phyloP scores from a whole-genome alignment of 2,888 invertebrate species.

The Orchestes rusci region DNA sequence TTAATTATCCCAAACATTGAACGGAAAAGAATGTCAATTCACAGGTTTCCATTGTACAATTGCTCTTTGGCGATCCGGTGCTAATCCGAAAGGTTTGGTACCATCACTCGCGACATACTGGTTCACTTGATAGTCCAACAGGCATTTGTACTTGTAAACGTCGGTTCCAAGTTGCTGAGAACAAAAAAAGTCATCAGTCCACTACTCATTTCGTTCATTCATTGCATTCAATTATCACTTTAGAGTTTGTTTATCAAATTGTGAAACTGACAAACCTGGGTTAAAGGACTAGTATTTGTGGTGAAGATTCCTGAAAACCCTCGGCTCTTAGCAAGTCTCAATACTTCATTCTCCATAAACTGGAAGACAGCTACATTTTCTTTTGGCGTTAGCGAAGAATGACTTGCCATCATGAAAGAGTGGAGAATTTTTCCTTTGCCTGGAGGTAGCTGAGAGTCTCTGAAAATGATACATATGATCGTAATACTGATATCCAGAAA shows the following conservation, averaged over 20 bases:
- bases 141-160: conserved; percentile 68
- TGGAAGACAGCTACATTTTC: conserved; percentile 76
- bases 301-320: conserved; percentile 72
- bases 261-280: conserved; percentile 58
- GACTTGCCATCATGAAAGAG: conserved; percentile 84
- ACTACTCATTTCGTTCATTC: background rate
- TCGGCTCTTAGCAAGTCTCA: conserved; percentile 57
- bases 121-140: conserved; percentile 76
- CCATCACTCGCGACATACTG: conserved; percentile 66
- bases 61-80: conserved; percentile 69
- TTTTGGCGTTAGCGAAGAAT: conserved; percentile 53
- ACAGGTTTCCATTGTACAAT: conserved; percentile 69
- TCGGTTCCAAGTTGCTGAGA: conserved; percentile 74
- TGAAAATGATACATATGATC: conserved; percentile 33
- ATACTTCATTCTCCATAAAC: conserved; percentile 69
- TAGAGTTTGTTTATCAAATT: no score
- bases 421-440: conserved; percentile 68
- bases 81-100: conserved; percentile 63
- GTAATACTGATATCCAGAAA: background rate
- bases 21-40: no score
- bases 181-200: background rate
- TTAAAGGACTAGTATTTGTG: conserved; percentile 82
- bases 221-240: background rate
- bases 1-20: no score
- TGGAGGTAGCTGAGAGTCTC: conserved; percentile 54